A percentile compares a stretch with the other conserved stretches of the same genome.
These are phyloP conservation scores for Hesperia comma DNA, from an alignment of 2,888 invertebrate genomes.

Conservation along the genomic window DNA sequence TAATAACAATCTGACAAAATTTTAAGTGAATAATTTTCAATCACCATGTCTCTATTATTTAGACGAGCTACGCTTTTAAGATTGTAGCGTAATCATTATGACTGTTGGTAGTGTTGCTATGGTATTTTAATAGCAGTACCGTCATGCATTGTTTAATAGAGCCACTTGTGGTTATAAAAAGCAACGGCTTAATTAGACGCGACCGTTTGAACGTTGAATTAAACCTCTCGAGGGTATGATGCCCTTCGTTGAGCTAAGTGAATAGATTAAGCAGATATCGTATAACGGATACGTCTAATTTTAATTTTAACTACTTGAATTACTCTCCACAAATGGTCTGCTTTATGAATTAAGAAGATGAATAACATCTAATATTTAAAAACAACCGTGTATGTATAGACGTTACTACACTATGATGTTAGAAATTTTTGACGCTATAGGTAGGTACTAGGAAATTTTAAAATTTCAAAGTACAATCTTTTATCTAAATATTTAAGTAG, in stretches of 20 bases:
- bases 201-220: conserved; percentile 23
- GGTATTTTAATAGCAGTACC: background rate
- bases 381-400: too few species aligned
- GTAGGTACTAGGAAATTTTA: too few species aligned
- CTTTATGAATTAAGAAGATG: background rate
- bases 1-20: too few species aligned
- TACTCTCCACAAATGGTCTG: background rate
- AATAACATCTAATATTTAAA: background rate
- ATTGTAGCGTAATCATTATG: too few species aligned
- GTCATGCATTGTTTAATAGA: conserved; percentile 66
- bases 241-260: conserved; percentile 16
- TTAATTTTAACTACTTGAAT: conserved; percentile 7
- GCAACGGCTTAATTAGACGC: conserved; percentile 40
- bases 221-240: conserved; percentile 11
- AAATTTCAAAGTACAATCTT: too few species aligned
- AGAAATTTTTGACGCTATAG: too few species aligned
- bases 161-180: conserved; percentile 62
- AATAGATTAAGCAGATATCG: conserved; percentile 19
- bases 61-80: too few species aligned
- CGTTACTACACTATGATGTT: too few species aligned
- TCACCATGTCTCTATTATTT: too few species aligned
- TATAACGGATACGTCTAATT: conserved; percentile 7
- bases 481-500: too few species aligned
- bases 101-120: too few species aligned
- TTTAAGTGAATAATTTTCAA: too few species aligned